phyloP scores from a whole-genome alignment of 2,113 vertebrate genomes.

The Ciconia stormi region DNA sequence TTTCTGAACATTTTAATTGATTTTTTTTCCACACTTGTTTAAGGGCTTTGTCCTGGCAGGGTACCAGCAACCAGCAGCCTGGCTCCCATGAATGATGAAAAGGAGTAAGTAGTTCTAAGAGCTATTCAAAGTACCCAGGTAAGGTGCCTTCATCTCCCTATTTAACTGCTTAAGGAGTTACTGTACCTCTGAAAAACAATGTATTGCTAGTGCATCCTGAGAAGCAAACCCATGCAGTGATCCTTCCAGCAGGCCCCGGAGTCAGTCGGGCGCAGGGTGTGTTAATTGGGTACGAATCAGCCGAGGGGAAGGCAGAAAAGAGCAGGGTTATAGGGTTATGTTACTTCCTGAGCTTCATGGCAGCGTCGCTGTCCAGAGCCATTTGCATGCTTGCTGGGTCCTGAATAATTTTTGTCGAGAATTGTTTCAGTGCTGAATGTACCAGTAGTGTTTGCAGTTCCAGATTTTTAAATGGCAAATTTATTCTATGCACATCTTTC shows the following conservation, averaged over 20 bases:
- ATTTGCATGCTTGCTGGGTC: neutral
- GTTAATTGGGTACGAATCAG: neutral
- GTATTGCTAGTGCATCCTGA: neutral
- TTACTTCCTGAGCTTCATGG: neutral
- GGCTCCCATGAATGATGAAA: neutral
- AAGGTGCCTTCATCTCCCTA: neutral
- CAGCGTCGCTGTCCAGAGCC: neutral
- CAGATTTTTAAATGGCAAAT: neutral
- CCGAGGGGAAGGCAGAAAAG: neutral
- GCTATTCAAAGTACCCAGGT: neutral
- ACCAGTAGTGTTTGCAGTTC: neutral
- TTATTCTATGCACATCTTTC: neutral
- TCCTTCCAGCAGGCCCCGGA: too few relatives aligned
- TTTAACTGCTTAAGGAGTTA: neutral
- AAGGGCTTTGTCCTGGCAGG: neutral
- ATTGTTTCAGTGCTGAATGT: neutral
- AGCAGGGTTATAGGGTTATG: neutral
- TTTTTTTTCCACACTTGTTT: neutral
- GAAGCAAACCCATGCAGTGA: neutral
- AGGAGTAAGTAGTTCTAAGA: neutral
- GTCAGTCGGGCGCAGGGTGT: fast-evolving
- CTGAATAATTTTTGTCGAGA: neutral
- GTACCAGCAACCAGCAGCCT: neutral
- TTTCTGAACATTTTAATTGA: neutral
- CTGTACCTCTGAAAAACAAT: neutral